Conservation (phyloP, 1,140 invertebrate genomes). For the Temnothorax longispinosus region DNA sequence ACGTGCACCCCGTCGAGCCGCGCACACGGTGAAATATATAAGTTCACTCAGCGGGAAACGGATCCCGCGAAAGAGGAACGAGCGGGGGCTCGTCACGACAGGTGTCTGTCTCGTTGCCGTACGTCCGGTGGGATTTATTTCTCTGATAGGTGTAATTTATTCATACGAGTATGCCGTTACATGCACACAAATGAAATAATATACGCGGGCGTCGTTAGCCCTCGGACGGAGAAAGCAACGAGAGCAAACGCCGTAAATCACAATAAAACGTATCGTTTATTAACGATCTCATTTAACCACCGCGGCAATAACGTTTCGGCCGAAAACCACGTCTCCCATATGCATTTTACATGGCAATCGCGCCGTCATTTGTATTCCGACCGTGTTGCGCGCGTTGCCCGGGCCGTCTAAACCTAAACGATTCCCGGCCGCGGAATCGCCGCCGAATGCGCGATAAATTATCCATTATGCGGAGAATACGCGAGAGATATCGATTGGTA, state of each 20-base stretch:
- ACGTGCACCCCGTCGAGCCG: conserved; percentile 44
- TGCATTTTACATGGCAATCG: conserved; percentile 66
- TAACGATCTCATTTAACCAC: conserved; percentile 67
- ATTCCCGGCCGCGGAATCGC: conserved; percentile 60
- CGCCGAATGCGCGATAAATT: conserved; percentile 66
- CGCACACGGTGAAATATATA: conserved; percentile 53
- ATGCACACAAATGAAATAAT: not conserved
- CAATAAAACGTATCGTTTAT: conserved; percentile 71
- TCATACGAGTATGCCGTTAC: conserved; percentile 4
- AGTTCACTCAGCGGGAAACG: conserved; percentile 51
- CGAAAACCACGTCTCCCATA: conserved; percentile 51
- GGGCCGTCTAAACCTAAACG: conserved; percentile 67
- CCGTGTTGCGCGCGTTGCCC: conserved; percentile 1
- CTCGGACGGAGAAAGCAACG: conserved; percentile 29
- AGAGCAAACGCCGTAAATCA: conserved; percentile 58
- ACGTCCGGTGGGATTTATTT: conserved; percentile 52
- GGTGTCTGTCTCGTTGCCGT: conserved; percentile 71
- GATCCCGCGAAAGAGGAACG: conserved; percentile 41
- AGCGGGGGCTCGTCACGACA: conserved; percentile 67
- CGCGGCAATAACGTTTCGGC: conserved; percentile 38
- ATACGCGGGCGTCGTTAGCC: conserved; percentile 9
- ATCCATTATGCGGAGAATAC: conserved; percentile 63
- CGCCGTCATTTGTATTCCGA: conserved; percentile 66
- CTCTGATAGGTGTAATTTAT: conserved; percentile 59
- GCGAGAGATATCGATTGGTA: conserved; percentile 46